A percentile compares a stretch with the other conserved stretches of the same genome.
Evolutionary conservation across 2,797 vertebrate species (phyloP).

Genomic region (Pagetopsis macropterus): DNA sequence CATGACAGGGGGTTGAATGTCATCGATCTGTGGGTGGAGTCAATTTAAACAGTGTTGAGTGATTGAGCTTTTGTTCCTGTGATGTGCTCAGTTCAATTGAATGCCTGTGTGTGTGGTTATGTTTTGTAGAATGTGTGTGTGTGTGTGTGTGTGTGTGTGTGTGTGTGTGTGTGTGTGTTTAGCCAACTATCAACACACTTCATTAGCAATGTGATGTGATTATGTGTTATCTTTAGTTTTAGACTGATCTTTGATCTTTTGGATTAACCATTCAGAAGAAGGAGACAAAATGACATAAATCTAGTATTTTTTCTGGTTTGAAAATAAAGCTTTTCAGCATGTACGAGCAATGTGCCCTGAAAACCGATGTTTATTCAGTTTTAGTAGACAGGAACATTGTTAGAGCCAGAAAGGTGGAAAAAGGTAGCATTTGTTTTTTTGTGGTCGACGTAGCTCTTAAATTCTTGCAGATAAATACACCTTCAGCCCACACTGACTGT

Average conservation of each 20-base stretch:
- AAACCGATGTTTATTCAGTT: background rate
- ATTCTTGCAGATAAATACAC: background rate
- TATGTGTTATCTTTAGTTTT: conserved; percentile 16
- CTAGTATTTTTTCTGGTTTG: background rate
- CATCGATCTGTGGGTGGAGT: conserved; percentile 25
- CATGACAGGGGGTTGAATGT: conserved; percentile 4
- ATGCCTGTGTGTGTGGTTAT: background rate
- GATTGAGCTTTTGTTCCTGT: conserved; percentile 44
- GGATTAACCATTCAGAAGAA: background rate
- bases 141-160: background rate
- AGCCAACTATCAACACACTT: conserved; percentile 7
- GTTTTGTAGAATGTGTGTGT: background rate
- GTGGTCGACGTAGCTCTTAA: background rate
- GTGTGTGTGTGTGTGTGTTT: background rate
- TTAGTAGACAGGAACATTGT: background rate
- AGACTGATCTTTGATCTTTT: conserved; percentile 29
- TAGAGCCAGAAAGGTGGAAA: background rate
- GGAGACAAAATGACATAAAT: background rate
- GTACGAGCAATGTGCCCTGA: background rate
- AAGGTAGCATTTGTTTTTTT: background rate
- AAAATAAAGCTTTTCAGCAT: background rate
- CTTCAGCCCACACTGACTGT: background rate
- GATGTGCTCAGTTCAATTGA: conserved; percentile 4
- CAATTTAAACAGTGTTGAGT: conserved; percentile 10
- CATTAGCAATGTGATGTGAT: conserved; percentile 40